Evolutionary conservation across 2,797 vertebrate species (phyloP), one percentile per base, ranked within the genome.

Genomic region (Brachyalestes nurse): DNA sequence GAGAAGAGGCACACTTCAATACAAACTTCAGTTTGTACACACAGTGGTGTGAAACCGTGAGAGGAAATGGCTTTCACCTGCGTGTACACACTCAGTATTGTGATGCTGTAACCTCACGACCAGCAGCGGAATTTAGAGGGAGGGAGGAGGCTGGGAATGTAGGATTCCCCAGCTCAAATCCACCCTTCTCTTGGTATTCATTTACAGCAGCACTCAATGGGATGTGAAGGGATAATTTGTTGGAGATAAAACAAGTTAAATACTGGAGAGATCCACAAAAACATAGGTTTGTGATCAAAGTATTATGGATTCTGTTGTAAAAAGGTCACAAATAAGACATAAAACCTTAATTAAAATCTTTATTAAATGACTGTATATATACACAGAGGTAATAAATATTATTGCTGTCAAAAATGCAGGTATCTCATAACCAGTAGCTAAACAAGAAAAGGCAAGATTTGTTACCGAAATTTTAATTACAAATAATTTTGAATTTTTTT

Each of bases 11-110:
- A 76, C 53, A 7, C 53, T 72, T 78, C 75, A 79, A 34, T 72
- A 78, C 62, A 79, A 42, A 21, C 34, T 66, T 70, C 23, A 53
- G 80, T 82, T 77, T 87, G 66, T 70, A 73, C 53, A 78, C 81
- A 79, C 49, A 73, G 19, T 53, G 16, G 75, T 85, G 83, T 79
- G 78, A 86, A 83, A 74, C 80, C 83, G 64, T 28, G 47, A 55
- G 53, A 53, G 78, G 82, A 86, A 65, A 65, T 86, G 60, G 74
- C 60, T 53, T 76, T 49, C 51, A 17, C 66, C 4, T 75, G 65
- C 47, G 57, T 73, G 73, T 74, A 72, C 67, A 79, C 73, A 66
- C 53, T 61, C 83, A 75, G 49, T 60, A 78, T 82, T 82, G 83
- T 85, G 65, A 83, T 83, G 60, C 74, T 49, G 42, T 65, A 53